Evolutionary conservation across 2,113 vertebrate genomes (phyloP).

Genomic region (Trogon surrucura): DNA sequence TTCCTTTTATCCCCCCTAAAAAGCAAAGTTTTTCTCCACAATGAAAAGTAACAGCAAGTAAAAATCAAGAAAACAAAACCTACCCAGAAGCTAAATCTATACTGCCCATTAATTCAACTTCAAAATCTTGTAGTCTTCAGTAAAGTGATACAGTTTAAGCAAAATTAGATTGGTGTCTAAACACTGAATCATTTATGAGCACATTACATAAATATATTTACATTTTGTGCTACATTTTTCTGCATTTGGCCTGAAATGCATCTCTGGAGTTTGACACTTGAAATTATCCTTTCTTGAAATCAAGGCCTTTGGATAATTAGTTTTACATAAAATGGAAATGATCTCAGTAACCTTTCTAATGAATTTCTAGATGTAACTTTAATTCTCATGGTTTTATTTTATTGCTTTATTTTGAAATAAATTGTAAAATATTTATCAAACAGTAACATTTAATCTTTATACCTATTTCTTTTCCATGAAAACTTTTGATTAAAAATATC

Average conservation of each 20-base stretch:
- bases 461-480: not conserved
- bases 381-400: not conserved
- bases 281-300: slow-evolving; percentile 29
- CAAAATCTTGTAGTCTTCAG: slow-evolving; percentile 30
- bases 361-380: not conserved
- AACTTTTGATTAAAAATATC: not conserved
- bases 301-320: not conserved
- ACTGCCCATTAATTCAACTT: slow-evolving; percentile 18
- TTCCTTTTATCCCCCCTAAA: not conserved
- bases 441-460: not conserved
- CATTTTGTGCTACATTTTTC: slow-evolving; percentile 59
- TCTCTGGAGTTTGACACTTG: slow-evolving; percentile 28
- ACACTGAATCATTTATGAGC: slow-evolving; percentile 74
- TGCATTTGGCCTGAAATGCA: slow-evolving; percentile 54
- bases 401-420: not conserved
- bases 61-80: not conserved
- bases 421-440: not conserved
- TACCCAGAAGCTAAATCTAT: not conserved
- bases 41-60: not conserved
- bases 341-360: not conserved
- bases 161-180: slow-evolving; percentile 71
- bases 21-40: not conserved
- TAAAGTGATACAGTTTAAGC: slow-evolving; percentile 57
- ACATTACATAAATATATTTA: slow-evolving; percentile 69
- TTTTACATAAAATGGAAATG: not conserved